Conservation (phyloP, 2,797 vertebrate species). For the Sternarchorhynchus goeldii region DNA sequence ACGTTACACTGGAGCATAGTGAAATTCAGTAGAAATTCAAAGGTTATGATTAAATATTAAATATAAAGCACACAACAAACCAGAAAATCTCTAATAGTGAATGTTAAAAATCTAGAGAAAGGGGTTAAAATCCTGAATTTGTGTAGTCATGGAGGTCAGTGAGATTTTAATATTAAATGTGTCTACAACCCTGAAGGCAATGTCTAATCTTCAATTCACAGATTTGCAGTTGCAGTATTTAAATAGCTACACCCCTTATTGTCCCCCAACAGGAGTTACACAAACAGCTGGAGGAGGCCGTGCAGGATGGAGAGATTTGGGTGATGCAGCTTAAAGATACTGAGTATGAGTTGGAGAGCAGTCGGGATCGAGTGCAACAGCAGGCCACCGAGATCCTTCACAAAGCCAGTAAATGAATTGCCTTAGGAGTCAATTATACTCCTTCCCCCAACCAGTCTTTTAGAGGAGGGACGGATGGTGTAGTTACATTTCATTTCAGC, state of each 20-base stretch:
- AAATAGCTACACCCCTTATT: background rate
- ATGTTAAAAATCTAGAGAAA: background rate
- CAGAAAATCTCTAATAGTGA: too few relatives aligned
- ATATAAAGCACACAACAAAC: too few relatives aligned
- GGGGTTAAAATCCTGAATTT: background rate
- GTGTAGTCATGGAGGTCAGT: background rate
- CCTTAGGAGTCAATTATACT: constrained; percentile 40
- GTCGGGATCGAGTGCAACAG: constrained; percentile 90
- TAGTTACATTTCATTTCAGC: constrained; percentile 16
- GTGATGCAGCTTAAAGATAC: constrained; percentile 96
- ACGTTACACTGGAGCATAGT: background rate
- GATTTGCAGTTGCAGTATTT: background rate
- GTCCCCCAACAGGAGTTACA: constrained; percentile 83
- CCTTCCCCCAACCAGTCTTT: background rate
- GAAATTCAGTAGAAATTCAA: too few relatives aligned
- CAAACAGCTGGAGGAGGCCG: constrained; percentile 94
- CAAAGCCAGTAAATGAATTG: constrained; percentile 71
- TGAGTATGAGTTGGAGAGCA: constrained; percentile 91
- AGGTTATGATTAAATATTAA: too few relatives aligned
- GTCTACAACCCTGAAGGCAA: background rate
- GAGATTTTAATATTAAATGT: background rate
- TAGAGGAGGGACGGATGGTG: constrained; percentile 3
- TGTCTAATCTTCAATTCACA: background rate
- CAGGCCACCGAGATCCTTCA: constrained; percentile 95
- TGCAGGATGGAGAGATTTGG: constrained; percentile 91